phyloP scores from a whole-genome alignment of 2,888 invertebrate species.

The Cataglyphis livida region DNA sequence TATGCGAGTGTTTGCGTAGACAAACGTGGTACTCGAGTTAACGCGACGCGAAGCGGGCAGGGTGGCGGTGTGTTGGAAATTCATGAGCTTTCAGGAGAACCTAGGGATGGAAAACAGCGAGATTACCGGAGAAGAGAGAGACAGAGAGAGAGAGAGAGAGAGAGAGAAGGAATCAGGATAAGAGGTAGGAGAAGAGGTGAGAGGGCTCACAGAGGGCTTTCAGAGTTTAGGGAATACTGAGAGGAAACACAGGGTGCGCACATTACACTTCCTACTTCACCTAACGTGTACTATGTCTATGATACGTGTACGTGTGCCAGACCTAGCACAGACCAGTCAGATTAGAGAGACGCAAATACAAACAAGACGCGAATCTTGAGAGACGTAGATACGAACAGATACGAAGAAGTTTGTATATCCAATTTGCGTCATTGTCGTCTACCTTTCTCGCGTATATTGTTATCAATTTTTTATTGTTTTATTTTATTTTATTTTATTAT shows the following conservation, averaged over 20 bases:
- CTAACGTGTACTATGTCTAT: neutral
- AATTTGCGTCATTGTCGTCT: neutral
- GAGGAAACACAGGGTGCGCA: constrained; percentile 24
- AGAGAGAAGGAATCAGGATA: neutral
- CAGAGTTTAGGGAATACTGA: constrained; percentile 25
- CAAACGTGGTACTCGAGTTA: constrained; percentile 53
- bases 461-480: too few relatives aligned
- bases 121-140: neutral
- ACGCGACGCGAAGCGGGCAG: constrained; percentile 45
- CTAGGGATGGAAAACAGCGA: constrained; percentile 23
- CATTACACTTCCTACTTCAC: constrained; percentile 4
- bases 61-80: constrained; percentile 49
- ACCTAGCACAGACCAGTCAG: neutral
- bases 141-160: neutral
- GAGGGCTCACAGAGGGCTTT: neutral
- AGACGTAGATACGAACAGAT: neutral
- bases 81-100: constrained; percentile 43
- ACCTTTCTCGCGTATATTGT: neutral
- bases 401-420: neutral
- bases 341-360: neutral
- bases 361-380: neutral
- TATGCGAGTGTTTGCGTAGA: constrained; percentile 54
- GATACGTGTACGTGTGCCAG: constrained; percentile 1
- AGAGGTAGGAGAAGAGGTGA: constrained; percentile 29
- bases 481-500: too few relatives aligned